These are phyloP conservation scores for Andricus quercusramuli DNA, from an alignment of 2,888 invertebrate genomes.

Conservation along the genomic window DNA sequence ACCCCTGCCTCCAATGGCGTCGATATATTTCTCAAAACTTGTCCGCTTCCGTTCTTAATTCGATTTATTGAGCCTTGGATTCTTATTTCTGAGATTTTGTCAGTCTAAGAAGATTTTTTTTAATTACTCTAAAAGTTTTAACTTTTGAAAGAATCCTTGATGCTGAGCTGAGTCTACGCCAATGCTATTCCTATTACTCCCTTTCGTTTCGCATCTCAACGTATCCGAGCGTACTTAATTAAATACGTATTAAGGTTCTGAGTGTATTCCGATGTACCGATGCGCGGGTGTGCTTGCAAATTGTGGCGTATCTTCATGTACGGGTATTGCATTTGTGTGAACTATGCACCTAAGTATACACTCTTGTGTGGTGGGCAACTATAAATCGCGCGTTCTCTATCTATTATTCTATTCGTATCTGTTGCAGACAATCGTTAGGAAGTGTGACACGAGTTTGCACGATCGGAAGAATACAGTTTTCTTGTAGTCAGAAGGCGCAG, in stretches of 20 bases:
- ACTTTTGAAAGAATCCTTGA: background rate
- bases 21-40: background rate
- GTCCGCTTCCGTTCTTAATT: conserved; percentile 37
- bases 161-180: background rate
- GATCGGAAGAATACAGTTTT: conserved; percentile 52
- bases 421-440: conserved; percentile 33
- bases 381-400: conserved; percentile 26
- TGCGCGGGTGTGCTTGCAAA: conserved; percentile 56
- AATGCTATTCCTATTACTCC: conserved; percentile 43
- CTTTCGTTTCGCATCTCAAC: conserved; percentile 52
- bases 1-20: conserved; percentile 52
- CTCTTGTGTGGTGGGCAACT: conserved; percentile 33
- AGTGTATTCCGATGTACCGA: conserved; percentile 75
- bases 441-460: conserved; percentile 54
- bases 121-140: background rate
- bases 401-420: conserved; percentile 42
- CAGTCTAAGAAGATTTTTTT: background rate
- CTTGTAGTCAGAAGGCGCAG: background rate
- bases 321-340: conserved; percentile 40
- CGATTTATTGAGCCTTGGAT: background rate
- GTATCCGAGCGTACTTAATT: conserved; percentile 72
- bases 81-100: background rate
- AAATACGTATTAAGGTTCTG: conserved; percentile 76
- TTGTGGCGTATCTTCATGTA: conserved; percentile 41
- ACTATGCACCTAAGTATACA: conserved; percentile 39